Evolutionary conservation across 1,140 invertebrate genomes (phyloP).

Genomic region (Brachionus sp.): DNA sequence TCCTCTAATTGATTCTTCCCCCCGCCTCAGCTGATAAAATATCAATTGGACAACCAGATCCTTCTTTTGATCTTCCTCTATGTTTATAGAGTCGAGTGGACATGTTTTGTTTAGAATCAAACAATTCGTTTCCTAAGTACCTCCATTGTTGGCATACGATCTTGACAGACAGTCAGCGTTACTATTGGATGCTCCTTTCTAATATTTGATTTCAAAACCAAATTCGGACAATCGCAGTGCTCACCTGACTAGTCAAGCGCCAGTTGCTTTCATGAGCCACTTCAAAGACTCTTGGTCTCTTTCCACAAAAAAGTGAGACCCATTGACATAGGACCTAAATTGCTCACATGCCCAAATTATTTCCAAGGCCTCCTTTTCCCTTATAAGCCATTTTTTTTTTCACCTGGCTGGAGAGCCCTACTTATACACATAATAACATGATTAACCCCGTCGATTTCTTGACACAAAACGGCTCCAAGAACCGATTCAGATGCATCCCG

Average conservation of each 20-base stretch:
- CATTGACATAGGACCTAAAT: neutral
- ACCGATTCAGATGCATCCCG: too few relatives aligned
- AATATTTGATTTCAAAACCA: slow-evolving; percentile 50
- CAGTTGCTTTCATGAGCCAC: neutral
- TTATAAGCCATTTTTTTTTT: too few relatives aligned
- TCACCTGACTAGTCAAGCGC: slow-evolving; percentile 49
- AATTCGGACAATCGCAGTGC: slow-evolving; percentile 48
- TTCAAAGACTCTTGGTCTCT: neutral
- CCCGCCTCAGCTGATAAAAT: neutral
- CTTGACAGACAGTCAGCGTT: neutral
- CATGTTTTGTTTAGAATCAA: neutral
- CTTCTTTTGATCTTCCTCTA: neutral
- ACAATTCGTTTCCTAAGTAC: neutral
- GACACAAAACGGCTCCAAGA: too few relatives aligned
- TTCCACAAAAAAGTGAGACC: neutral
- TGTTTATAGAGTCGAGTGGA: neutral
- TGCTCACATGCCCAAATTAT: too few relatives aligned
- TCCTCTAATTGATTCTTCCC: neutral
- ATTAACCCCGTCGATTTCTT: too few relatives aligned
- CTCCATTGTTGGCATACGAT: neutral
- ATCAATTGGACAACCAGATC: neutral
- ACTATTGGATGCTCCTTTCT: neutral
- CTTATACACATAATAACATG: too few relatives aligned
- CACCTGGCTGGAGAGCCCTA: too few relatives aligned
- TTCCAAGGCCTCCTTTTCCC: too few relatives aligned